These are phyloP conservation scores for Lobophora halterata DNA, from an alignment of 2,888 invertebrate genomes.

Conservation along the genomic window DNA sequence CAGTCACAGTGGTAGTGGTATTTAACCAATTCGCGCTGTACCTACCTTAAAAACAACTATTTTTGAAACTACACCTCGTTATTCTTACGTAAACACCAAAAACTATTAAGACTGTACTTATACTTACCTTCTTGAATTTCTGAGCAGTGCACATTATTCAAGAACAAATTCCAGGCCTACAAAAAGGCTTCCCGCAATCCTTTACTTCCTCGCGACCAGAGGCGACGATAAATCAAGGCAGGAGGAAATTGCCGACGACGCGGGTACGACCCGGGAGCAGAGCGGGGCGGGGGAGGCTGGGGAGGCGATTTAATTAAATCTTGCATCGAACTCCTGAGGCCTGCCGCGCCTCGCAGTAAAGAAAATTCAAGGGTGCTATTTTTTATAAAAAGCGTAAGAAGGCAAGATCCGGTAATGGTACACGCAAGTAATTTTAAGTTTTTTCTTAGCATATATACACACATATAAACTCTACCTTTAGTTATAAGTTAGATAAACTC, in stretches of 20 bases:
- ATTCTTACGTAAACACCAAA: no score
- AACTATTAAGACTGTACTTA: no score
- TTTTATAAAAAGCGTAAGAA: no score
- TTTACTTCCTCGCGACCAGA: conserved; percentile 66
- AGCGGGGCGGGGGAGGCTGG: conserved; percentile 33
- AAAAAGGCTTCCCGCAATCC: conserved; percentile 65
- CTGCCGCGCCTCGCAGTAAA: conserved; percentile 40
- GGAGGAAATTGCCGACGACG: conserved; percentile 73
- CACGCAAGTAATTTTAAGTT: no score
- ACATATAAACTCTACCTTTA: no score
- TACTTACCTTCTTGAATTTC: conserved; percentile 1
- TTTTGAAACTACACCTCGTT: no score
- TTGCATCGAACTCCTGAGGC: conserved; percentile 82
- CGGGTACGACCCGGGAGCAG: conserved; percentile 33
- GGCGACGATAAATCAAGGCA: conserved; percentile 79
- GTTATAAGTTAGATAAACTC: no score
- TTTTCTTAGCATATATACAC: no score
- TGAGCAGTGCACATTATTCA: conserved; percentile 22
- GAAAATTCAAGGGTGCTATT: conserved; percentile 7
- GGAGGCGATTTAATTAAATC: conserved; percentile 82
- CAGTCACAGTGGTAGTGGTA: no score
- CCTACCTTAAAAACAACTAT: no score
- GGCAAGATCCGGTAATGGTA: no score
- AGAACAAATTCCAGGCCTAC: conserved; percentile 37
- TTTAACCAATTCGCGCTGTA: no score